These are phyloP conservation scores for Oryzias javanicus DNA, from an alignment of 2,113 vertebrate species.

Conservation along the genomic window DNA sequence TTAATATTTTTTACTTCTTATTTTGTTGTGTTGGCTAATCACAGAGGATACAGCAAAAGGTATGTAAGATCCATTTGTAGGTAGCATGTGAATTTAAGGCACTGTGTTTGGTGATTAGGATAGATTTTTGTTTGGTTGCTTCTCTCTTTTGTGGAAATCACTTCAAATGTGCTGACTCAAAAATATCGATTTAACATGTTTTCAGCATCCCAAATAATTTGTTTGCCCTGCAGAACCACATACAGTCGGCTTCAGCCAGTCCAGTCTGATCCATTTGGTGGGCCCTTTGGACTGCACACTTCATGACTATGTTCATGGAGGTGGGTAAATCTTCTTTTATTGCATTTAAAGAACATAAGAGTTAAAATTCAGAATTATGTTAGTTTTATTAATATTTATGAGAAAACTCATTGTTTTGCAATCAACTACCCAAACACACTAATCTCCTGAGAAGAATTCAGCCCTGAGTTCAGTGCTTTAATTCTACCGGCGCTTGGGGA, in stretches of 20 bases:
- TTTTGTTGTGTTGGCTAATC: slow-evolving; percentile 34
- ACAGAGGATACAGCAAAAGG: slow-evolving; percentile 80
- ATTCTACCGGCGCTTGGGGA: no score
- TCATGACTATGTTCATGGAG: slow-evolving; percentile 89
- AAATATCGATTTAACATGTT: no score
- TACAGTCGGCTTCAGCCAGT: slow-evolving; percentile 92
- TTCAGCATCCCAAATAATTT: slow-evolving; percentile 6
- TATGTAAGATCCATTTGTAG: slow-evolving; percentile 52
- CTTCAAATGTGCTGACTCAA: no score
- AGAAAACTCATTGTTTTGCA: neutral
- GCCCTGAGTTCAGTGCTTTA: no score
- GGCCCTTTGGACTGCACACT: slow-evolving; percentile 92
- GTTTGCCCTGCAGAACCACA: slow-evolving; percentile 78
- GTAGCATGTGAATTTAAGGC: neutral
- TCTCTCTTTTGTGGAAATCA: no score
- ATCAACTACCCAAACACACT: neutral
- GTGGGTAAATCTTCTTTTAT: slow-evolving; percentile 68
- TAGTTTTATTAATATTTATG: neutral
- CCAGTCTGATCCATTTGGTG: slow-evolving; percentile 93
- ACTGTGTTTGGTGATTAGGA: no score
- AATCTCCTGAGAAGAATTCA: neutral
- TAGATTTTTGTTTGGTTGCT: no score
- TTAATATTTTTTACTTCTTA: neutral
- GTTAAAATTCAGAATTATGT: neutral
- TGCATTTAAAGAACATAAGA: neutral